Base-by-base conservation (phyloP, 2,888 invertebrate genomes). In the Plebejus melissa region DNA sequence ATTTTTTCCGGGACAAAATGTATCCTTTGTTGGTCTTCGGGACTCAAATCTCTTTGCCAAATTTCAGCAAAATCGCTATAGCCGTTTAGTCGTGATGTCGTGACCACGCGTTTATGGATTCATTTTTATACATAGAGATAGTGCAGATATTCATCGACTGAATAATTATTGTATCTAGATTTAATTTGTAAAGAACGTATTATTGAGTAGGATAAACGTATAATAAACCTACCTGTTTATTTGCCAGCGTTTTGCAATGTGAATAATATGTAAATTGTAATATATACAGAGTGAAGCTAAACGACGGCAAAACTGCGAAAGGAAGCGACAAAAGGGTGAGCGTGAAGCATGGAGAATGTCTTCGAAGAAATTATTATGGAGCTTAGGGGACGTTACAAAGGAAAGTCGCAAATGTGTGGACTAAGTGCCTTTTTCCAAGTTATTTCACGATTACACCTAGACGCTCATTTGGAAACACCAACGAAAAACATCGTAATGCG, bases 381-480 rank as follows among this genome's bases (percentile, higher is more conserved):
- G 84, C 81, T 83, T 82, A 84, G 77, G 78, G 76, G 78, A 76
- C 74, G 76, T 74, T 78, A 77, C 77, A 82, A 81, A 80, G 80
- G 79, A 83, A 82, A 80, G 79, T 80, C 81, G 81, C 78, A 84
- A 87, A 86, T 84, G 86, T 85, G 87, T 81, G 81, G 82, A 81
- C 88, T 87, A 89, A 91, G 88, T 90, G 88, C 86, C 87, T 89
- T 89, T 85, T 89, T 88, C 88, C 88, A 84, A 87, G 86, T 87
- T 90, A 90, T 88, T 91, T 88, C 85, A 87, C 84, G 58, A 74
- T 58, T 58, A 32, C 41, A 74, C 60, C 74, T 74, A 74, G 74
- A 58, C 57, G 74, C 74, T 58, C 74, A 74, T 74, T 74, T 74
- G 74, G 74, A 74, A 81, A 80, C 80, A 80, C 78, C 74, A 80